Evolutionary conservation across 2,888 invertebrate genomes (phyloP).

Genomic region (Tiliacea citrago): DNA sequence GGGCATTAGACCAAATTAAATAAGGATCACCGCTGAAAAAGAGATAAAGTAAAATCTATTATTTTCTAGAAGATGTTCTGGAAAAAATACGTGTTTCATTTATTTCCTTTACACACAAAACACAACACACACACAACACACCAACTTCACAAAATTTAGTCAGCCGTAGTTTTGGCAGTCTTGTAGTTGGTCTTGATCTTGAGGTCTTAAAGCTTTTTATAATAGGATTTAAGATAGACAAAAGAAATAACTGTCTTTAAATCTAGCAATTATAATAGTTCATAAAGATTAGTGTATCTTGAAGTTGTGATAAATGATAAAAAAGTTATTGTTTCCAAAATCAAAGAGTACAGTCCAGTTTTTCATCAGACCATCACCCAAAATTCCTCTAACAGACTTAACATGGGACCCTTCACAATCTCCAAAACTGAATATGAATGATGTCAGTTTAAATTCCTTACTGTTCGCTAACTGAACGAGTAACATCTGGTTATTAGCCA

Average conservation of each 20-base stretch:
- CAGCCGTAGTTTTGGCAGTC: neutral
- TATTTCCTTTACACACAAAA: neutral
- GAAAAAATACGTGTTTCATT: neutral
- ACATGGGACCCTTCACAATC: constrained; percentile 1
- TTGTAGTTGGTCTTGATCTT: too few relatives aligned
- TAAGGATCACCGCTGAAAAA: constrained; percentile 16
- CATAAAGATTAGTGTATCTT: too few relatives aligned
- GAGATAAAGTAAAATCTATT: neutral
- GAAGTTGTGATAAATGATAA: too few relatives aligned
- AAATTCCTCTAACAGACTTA: constrained; percentile 3
- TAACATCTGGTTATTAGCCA: constrained; percentile 66
- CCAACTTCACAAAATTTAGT: neutral
- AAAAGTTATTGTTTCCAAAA: neutral
- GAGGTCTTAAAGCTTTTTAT: too few relatives aligned
- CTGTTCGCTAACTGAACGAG: constrained; percentile 53
- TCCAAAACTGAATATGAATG: constrained; percentile 50
- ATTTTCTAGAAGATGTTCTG: neutral
- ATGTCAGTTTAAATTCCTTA: constrained; percentile 59
- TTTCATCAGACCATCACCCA: neutral
- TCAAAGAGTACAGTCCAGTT: neutral
- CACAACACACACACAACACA: neutral
- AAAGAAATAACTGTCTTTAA: too few relatives aligned
- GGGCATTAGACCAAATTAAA: constrained; percentile 31
- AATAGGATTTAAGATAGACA: too few relatives aligned
- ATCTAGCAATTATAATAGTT: too few relatives aligned